These are phyloP conservation scores for Maniola hyperantus DNA, from an alignment of 2,888 invertebrate species.

Conservation along the genomic window DNA sequence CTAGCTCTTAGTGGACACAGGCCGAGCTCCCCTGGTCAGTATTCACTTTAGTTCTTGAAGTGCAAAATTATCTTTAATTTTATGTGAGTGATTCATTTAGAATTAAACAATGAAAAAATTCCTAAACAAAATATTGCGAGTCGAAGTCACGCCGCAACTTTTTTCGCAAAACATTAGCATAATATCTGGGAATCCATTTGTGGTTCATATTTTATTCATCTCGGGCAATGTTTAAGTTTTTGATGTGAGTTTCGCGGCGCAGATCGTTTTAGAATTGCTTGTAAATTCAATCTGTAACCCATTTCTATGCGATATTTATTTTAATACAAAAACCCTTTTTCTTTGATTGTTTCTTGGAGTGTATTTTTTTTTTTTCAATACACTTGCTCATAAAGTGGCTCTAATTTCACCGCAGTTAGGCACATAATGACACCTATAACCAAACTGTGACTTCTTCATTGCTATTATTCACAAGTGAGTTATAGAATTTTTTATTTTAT, in stretches of 20 bases:
- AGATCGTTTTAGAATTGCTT: constrained; percentile 11
- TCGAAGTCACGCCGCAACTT: constrained; percentile 21
- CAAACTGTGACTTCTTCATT: too few species aligned
- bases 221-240: constrained; percentile 20
- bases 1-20: too few species aligned
- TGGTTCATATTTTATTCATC: constrained; percentile 20
- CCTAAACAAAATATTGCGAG: not conserved
- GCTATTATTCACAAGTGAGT: too few species aligned
- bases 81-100: not conserved
- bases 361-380: too few species aligned
- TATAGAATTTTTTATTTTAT: too few species aligned
- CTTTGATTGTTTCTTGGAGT: not conserved
- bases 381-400: too few species aligned
- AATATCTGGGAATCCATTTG: constrained; percentile 38
- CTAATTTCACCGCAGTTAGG: too few species aligned
- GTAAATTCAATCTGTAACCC: constrained; percentile 13
- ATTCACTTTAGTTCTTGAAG: too few species aligned
- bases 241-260: constrained; percentile 17
- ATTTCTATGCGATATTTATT: not conserved
- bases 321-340: not conserved
- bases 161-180: constrained; percentile 43
- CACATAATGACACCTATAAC: too few species aligned
- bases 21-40: too few species aligned
- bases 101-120: constrained; percentile 2
- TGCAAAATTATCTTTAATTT: too few species aligned